Evolutionary conservation across 2,113 vertebrate species (phyloP).

Genomic region (Manacus vitellinus): DNA sequence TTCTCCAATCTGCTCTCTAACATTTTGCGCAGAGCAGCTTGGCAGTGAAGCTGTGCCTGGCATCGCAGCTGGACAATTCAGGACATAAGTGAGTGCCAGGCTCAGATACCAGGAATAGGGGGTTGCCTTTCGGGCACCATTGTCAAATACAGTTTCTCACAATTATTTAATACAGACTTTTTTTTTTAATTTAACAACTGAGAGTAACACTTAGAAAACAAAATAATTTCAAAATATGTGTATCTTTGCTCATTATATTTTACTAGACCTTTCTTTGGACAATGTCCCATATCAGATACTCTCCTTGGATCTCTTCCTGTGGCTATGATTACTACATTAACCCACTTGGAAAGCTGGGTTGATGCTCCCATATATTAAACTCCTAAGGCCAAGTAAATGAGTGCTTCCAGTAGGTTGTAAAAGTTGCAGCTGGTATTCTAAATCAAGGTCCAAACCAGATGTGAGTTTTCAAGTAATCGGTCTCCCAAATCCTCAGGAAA

Average conservation of each 20-base stretch:
- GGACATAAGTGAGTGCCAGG: background rate
- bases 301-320: background rate
- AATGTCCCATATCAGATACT: background rate
- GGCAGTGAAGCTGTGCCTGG: background rate
- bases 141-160: background rate
- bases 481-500: background rate
- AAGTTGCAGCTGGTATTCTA: background rate
- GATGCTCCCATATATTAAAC: background rate
- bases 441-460: background rate
- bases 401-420: background rate
- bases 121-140: background rate
- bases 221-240: background rate
- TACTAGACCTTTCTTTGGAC: background rate
- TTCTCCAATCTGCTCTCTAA: background rate
- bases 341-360: background rate
- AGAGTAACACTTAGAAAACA: background rate
- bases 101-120: background rate
- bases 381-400: background rate
- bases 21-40: background rate
- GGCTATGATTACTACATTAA: background rate
- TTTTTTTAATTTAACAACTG: background rate
- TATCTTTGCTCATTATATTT: background rate
- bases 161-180: background rate
- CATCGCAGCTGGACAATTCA: fast-evolving
- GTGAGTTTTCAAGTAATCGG: background rate